These are phyloP conservation scores for Chorisops tibialis DNA, from an alignment of 2,888 invertebrate species.

Conservation along the genomic window DNA sequence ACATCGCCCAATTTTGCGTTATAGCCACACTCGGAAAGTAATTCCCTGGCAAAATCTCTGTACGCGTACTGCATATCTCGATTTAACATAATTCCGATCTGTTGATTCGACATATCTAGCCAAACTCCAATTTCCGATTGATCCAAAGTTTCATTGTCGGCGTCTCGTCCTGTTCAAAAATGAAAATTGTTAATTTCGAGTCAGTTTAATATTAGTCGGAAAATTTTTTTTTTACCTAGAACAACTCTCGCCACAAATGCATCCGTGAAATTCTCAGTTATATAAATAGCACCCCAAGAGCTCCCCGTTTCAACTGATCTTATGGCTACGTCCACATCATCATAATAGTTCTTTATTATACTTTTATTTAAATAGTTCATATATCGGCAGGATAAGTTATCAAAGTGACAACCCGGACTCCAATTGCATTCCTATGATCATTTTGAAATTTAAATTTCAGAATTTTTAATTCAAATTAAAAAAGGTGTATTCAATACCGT, in stretches of 20 bases:
- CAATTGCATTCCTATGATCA: constrained; percentile 20
- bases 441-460: neutral
- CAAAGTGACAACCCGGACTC: constrained; percentile 62
- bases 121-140: constrained; percentile 85
- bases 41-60: constrained; percentile 74
- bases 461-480: neutral
- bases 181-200: neutral
- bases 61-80: constrained; percentile 82
- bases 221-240: constrained; percentile 55
- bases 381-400: constrained; percentile 75
- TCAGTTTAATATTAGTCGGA: too few relatives aligned
- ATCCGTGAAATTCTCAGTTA: constrained; percentile 86
- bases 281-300: constrained; percentile 86
- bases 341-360: constrained; percentile 68
- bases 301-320: constrained; percentile 71
- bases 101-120: constrained; percentile 94
- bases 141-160: constrained; percentile 81
- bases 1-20: constrained; percentile 85
- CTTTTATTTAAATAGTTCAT: constrained; percentile 71
- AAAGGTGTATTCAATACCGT: constrained; percentile 38
- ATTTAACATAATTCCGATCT: constrained; percentile 86
- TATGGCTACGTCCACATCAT: constrained; percentile 63
- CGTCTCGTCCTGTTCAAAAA: constrained; percentile 60
- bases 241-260: constrained; percentile 78
- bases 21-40: constrained; percentile 69